These are phyloP conservation scores for Propithecus coquereli DNA, from an alignment of 2,113 vertebrate species.

Conservation along the genomic window DNA sequence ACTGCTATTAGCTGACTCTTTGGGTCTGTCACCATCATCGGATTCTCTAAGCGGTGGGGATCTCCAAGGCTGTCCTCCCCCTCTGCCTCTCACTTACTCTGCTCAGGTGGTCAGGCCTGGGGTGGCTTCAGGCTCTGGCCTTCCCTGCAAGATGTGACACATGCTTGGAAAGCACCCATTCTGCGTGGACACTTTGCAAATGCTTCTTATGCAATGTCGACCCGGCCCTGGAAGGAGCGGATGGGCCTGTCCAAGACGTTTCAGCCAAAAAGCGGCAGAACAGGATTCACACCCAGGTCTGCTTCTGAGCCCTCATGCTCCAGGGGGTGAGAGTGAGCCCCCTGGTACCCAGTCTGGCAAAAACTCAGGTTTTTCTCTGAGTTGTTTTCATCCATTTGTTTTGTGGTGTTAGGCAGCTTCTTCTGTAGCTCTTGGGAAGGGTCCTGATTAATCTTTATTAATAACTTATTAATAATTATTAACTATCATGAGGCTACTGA, in stretches of 20 bases:
- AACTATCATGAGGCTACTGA: neutral
- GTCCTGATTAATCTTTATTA: constrained; percentile 53
- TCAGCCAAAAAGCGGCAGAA: neutral
- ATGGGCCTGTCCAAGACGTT: neutral
- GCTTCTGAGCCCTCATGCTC: neutral
- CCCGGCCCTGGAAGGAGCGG: neutral
- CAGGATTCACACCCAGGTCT: neutral
- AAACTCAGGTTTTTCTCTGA: neutral
- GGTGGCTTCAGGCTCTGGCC: neutral
- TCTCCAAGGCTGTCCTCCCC: neutral
- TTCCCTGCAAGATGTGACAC: neutral
- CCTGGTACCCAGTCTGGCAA: neutral
- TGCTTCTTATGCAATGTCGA: accelerated
- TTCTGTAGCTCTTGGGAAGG: neutral
- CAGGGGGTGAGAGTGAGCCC: neutral
- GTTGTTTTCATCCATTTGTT: neutral
- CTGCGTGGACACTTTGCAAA: neutral
- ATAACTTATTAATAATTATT: constrained; percentile 61
- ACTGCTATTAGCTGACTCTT: neutral
- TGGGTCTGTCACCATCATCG: too few relatives aligned
- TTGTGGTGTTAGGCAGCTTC: neutral
- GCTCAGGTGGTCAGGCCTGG: neutral
- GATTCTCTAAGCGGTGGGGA: neutral
- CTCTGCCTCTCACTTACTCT: neutral
- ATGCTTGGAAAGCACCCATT: neutral